phyloP scores from a whole-genome alignment of 1,140 invertebrate genomes.

The Procambarus clarkii region DNA sequence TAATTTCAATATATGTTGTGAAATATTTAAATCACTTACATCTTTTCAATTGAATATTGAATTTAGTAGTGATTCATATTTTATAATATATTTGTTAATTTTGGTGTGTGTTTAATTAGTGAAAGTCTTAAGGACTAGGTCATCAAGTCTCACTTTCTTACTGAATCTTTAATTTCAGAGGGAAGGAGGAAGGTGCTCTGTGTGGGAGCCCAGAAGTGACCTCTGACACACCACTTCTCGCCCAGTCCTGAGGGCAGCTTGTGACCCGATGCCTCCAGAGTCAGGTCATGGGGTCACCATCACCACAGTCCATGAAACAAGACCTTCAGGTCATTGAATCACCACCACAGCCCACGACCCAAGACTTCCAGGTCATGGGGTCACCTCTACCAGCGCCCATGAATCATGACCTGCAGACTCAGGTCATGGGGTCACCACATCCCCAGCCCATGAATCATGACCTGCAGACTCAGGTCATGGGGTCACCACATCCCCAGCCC shows the following conservation, averaged over 20 bases:
- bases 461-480: not conserved
- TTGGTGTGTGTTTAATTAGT: not conserved
- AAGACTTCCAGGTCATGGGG: conserved; percentile 8
- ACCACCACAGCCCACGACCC: conserved; percentile 2
- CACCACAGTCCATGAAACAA: no score
- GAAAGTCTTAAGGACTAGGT: not conserved
- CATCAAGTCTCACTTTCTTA: not conserved
- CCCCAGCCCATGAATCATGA: not conserved
- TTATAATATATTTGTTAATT: no score
- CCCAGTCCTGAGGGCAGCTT: conserved; percentile 35
- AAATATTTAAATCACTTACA: not conserved
- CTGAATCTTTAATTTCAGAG: conserved; percentile 8
- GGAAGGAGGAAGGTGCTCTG: conserved; percentile 42
- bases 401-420: not conserved
- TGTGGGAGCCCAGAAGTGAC: conserved; percentile 54
- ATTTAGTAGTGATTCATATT: no score
- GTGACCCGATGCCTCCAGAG: conserved; percentile 34
- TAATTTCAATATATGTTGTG: not conserved
- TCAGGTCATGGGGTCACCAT: not conserved
- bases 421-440: not conserved
- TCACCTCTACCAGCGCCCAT: not conserved
- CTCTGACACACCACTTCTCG: conserved; percentile 46
- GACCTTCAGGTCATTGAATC: conserved; percentile 1
- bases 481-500: not conserved
- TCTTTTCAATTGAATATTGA: not conserved